Conservation (phyloP, 2,888 invertebrate species). For the Leistus spinibarbis region DNA sequence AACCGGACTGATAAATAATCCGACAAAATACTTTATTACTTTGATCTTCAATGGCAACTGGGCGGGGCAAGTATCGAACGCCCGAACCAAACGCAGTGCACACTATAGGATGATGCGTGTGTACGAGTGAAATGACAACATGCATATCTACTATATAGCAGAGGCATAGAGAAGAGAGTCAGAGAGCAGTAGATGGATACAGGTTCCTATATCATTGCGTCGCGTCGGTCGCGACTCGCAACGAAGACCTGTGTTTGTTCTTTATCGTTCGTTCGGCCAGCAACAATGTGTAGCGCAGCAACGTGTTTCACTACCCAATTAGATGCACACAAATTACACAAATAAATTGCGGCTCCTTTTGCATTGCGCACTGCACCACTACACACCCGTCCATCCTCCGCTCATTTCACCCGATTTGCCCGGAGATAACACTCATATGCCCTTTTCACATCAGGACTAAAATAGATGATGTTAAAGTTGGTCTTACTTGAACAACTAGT, state of each 20-base stretch:
- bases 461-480: too few species aligned
- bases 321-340: slow-evolving; percentile 36
- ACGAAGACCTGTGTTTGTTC: too few species aligned
- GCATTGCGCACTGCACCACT: too few species aligned
- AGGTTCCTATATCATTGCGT: slow-evolving; percentile 31
- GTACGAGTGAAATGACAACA: not conserved
- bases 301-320: slow-evolving; percentile 37
- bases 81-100: slow-evolving; percentile 1
- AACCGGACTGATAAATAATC: slow-evolving; percentile 38
- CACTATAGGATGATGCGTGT: not conserved
- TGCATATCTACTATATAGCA: not conserved
- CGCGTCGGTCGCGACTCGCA: slow-evolving; percentile 10
- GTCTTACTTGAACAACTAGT: too few species aligned
- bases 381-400: too few species aligned
- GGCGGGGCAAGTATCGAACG: slow-evolving; percentile 17
- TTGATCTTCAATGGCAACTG: slow-evolving; percentile 34
- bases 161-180: not conserved
- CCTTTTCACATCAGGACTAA: too few species aligned
- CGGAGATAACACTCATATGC: too few species aligned
- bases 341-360: slow-evolving; percentile 29
- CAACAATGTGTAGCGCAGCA: slow-evolving; percentile 33
- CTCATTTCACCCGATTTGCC: not conserved
- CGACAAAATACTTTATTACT: slow-evolving; percentile 40
- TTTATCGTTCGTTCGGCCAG: not conserved
- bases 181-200: slow-evolving; percentile 9